Percentiles rank a stretch among this genome's conserved stretches.
These are phyloP conservation scores for Chascanopsetta lugubris DNA, from an alignment of 2,113 vertebrate species.

Conservation along the genomic window DNA sequence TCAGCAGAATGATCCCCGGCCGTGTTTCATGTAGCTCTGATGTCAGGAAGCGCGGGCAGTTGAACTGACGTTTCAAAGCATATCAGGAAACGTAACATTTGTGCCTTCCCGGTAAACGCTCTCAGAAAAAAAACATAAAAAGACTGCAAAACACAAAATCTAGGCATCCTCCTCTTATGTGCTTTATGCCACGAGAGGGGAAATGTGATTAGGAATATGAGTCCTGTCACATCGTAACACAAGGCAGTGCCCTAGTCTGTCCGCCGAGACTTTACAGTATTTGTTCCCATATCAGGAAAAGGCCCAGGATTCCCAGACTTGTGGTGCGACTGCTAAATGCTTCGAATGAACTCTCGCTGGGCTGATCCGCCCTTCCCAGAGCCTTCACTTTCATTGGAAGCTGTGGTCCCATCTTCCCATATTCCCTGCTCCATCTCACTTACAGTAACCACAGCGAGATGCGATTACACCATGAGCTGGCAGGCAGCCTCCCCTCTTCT, in stretches of 20 bases:
- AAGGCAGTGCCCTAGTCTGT: conserved; percentile 6
- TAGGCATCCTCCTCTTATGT: no score
- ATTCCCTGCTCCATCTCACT: conserved; percentile 66
- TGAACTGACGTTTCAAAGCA: no score
- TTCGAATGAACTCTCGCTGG: conserved; percentile 23
- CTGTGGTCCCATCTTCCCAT: conserved; percentile 51
- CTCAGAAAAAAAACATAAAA: no score
- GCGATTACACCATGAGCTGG: conserved; percentile 69
- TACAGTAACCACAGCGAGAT: conserved; percentile 74
- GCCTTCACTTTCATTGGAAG: conserved; percentile 56
- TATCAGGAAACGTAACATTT: no score
- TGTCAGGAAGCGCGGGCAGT: no score
- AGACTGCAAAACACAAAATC: no score
- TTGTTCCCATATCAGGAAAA: conserved; percentile 37
- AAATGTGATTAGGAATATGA: not conserved
- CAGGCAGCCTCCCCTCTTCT: conserved; percentile 52
- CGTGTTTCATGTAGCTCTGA: no score
- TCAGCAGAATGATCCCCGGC: no score
- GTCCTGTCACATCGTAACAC: not conserved
- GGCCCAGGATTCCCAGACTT: conserved; percentile 55
- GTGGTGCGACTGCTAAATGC: conserved; percentile 42
- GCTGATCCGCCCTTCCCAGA: conserved; percentile 61
- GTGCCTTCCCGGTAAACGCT: no score
- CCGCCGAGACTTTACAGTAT: conserved; percentile 27
- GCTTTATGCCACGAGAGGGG: no score